phyloP scores from a whole-genome alignment of 2,113 vertebrate species.

The Miniopterus natalensis region DNA sequence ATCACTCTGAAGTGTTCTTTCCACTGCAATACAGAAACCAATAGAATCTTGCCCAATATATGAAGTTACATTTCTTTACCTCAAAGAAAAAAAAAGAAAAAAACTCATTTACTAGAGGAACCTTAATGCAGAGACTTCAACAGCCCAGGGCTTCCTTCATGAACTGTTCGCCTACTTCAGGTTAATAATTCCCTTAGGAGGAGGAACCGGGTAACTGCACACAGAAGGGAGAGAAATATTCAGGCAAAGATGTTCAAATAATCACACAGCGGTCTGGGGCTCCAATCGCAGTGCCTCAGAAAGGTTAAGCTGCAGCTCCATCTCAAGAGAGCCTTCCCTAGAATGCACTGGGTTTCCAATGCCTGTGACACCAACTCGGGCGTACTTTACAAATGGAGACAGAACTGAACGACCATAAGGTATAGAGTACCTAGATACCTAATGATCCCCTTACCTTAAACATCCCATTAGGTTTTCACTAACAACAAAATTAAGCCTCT shows the following conservation, averaged over 20 bases:
- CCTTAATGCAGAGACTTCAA: not conserved
- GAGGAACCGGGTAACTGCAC: not conserved
- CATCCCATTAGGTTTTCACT: not conserved
- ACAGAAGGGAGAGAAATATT: too few species aligned
- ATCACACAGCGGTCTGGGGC: not conserved
- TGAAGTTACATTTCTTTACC: not conserved
- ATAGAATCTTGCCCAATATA: not conserved
- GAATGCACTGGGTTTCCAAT: not conserved
- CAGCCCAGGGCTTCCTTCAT: not conserved
- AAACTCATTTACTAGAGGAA: not conserved
- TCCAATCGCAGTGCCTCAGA: not conserved
- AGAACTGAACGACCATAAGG: not conserved
- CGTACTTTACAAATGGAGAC: not conserved
- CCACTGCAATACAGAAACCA: not conserved
- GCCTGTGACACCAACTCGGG: not conserved
- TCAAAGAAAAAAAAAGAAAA: not conserved
- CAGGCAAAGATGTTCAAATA: not conserved
- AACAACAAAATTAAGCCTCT: not conserved
- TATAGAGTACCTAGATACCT: too few species aligned
- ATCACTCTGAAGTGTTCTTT: not conserved
- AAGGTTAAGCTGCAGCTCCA: not conserved
- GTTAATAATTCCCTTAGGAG: not conserved
- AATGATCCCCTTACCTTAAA: not conserved
- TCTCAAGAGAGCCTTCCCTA: not conserved
- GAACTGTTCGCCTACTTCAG: not conserved